These are phyloP conservation scores for Parasteatoda tepidariorum DNA, from an alignment of 1,140 invertebrate species.

Conservation along the genomic window DNA sequence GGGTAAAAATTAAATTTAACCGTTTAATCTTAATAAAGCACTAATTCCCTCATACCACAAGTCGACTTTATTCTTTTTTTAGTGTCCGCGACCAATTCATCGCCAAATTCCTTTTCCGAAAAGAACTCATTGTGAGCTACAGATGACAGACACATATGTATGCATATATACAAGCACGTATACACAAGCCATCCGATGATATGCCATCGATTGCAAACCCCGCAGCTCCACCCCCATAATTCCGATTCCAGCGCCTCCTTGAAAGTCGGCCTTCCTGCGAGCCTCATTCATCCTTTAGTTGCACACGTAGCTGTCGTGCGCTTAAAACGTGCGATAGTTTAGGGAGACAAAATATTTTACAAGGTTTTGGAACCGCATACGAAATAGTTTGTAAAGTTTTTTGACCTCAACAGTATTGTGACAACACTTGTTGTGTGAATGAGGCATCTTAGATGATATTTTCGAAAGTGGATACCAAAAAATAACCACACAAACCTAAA, in stretches of 20 bases:
- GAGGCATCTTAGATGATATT: too few relatives aligned
- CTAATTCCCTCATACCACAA: too few relatives aligned
- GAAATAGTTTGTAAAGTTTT: not conserved
- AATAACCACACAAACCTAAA: too few relatives aligned
- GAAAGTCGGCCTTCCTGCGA: not conserved
- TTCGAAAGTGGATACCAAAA: too few relatives aligned
- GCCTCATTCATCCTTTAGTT: not conserved
- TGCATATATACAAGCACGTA: conserved; percentile 42
- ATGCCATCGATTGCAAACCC: conserved; percentile 49
- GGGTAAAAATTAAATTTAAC: too few relatives aligned
- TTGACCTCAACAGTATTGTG: not conserved
- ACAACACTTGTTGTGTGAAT: not conserved
- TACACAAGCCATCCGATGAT: conserved; percentile 47
- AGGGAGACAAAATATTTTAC: not conserved
- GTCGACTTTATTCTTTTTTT: too few relatives aligned
- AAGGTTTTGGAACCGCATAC: not conserved
- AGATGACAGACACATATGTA: conserved; percentile 45
- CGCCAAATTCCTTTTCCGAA: too few relatives aligned
- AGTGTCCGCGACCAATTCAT: too few relatives aligned
- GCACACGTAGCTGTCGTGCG: not conserved
- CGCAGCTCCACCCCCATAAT: not conserved
- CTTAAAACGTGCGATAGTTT: too few relatives aligned
- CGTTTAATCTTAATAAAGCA: too few relatives aligned
- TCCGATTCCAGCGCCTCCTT: conserved; percentile 28
- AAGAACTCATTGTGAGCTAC: conserved; percentile 16